Evolutionary conservation across 2,113 vertebrate species (phyloP), one percentile per base, ranked within the genome.

Genomic region (Cryptotis parvus): DNA sequence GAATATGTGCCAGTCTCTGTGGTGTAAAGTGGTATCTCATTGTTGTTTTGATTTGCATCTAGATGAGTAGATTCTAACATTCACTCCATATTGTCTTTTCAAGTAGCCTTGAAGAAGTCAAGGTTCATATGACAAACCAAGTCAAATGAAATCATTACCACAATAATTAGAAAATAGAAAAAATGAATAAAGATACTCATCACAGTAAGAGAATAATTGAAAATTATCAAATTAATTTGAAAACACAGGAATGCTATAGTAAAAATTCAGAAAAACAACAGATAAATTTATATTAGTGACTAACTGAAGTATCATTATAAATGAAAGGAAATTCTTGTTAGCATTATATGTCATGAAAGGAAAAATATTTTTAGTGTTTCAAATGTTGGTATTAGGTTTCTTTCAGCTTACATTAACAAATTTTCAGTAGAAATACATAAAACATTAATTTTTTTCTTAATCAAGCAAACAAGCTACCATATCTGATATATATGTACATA

Each of bases 281-380:
- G n/a, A 55, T 41, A 81, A 93, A 90, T 70, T 77, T 49, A 83
- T 24, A 73, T 9, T 9, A 1, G 24, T 83, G 63, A 83, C 15
- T 63, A 5, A 63, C 15, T n/a, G 39, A 73, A 16, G 3, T 41
- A 39, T 14, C 61, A 84, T 24, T 77, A 69, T 18, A 79, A 49
- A 78, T 81, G n/a, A 86, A 88, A 52, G 49, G n/a, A 91, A 93
- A 84, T 43, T 12, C 41, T 76, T 86, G 31, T 79, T 79, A 69
- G 52, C 18, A 45, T 52, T 81, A 41, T 35, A 33, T 12, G 43
- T 83, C 16, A 43, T 6, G 70, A 39, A 85, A 65, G 31, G 29
- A n/a, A 69, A 43, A 22, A 72, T 61, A 22, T 52, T 61, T 12
- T 45, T 35, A 26, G 41, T 91, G 29, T 69, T 92, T 85, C 20